phyloP scores from a whole-genome alignment of 2,888 invertebrate species.

The Dastarcus helophoroides region DNA sequence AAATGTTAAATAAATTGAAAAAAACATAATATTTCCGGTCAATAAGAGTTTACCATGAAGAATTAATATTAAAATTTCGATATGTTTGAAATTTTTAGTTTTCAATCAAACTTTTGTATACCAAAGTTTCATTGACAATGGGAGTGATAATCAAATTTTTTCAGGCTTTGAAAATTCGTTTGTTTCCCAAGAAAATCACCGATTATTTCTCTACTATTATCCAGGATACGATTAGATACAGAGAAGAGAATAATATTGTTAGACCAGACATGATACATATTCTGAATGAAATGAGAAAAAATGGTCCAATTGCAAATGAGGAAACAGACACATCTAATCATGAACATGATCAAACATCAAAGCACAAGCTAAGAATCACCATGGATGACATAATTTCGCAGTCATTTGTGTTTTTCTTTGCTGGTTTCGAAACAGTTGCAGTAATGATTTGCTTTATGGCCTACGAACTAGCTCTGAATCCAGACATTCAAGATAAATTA shows the following conservation, averaged over 20 bases:
- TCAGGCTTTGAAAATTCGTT: no score
- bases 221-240: slow-evolving; percentile 32
- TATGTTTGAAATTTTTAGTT: no score
- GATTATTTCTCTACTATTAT: slow-evolving; percentile 18
- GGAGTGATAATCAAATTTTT: no score
- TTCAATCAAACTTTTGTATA: no score
- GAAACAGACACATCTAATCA: slow-evolving; percentile 12
- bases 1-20: no score
- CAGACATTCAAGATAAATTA: slow-evolving; percentile 45
- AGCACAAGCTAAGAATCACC: slow-evolving; percentile 8
- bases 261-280: slow-evolving; percentile 46
- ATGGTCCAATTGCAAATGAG: no score
- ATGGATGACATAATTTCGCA: slow-evolving; percentile 47
- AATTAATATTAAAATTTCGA: no score
- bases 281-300: slow-evolving; percentile 39
- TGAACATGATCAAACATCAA: slow-evolving; percentile 5
- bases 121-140: no score
- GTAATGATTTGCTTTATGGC: slow-evolving; percentile 39
- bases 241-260: slow-evolving; percentile 36
- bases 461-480: slow-evolving; percentile 46
- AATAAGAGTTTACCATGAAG: no score
- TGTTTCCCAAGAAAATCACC: no score
- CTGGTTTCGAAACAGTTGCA: slow-evolving; percentile 40
- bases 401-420: slow-evolving; percentile 39
- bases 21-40: no score